A percentile compares a stretch with the other conserved stretches of the same genome.
Evolutionary conservation across 2,888 invertebrate species (phyloP).

Genomic region (Polyommatus iphigenia): DNA sequence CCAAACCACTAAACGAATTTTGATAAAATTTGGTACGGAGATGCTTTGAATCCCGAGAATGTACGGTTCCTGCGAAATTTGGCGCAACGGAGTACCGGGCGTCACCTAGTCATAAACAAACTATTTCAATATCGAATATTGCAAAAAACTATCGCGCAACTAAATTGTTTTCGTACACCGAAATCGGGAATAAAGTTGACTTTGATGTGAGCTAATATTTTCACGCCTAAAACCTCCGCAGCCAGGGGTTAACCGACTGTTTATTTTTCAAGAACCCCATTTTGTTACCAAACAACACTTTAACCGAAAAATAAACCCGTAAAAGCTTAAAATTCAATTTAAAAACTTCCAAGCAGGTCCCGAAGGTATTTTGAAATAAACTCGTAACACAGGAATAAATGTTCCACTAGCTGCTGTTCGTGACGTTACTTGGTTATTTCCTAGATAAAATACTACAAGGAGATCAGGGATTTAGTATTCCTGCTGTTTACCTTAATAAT

Average conservation of each 20-base stretch:
- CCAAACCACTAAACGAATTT: too few relatives aligned
- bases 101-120: too few relatives aligned
- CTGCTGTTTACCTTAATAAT: too few relatives aligned
- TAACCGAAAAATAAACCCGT: slow-evolving; percentile 22
- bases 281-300: slow-evolving; percentile 16
- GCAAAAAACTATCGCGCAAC: neutral
- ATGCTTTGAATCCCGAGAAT: too few relatives aligned
- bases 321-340: slow-evolving; percentile 23
- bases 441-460: too few relatives aligned
- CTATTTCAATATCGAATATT: too few relatives aligned
- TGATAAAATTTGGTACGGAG: too few relatives aligned
- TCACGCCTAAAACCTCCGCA: neutral
- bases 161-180: neutral
- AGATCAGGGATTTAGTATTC: too few relatives aligned
- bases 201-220: neutral
- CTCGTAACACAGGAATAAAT: slow-evolving; percentile 10
- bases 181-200: neutral
- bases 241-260: neutral
- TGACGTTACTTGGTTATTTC: too few relatives aligned
- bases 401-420: too few relatives aligned
- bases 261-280: slow-evolving; percentile 10
- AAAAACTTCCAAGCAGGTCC: slow-evolving; percentile 10
- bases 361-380: slow-evolving; percentile 9
- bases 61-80: too few relatives aligned
- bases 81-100: too few relatives aligned